phyloP scores from a whole-genome alignment of 2,113 vertebrate genomes.

The Carassius carassius region DNA sequence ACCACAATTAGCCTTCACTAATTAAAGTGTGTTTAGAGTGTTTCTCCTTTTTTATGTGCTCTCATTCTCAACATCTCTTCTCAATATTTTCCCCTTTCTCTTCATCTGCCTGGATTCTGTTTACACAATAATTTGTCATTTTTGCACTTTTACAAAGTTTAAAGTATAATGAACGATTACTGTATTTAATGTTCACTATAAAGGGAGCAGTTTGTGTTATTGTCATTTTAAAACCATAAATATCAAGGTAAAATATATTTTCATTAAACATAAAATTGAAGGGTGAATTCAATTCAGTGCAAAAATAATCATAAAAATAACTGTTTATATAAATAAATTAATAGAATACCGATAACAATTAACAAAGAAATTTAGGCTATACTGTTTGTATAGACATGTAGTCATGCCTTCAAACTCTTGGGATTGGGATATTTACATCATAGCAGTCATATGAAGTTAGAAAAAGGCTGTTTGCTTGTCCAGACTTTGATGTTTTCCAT shows the following conservation, averaged over 20 bases:
- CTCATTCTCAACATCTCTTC: not conserved
- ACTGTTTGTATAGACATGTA: not conserved
- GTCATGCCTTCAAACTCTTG: not conserved
- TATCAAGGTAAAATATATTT: too few species aligned
- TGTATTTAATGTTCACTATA: not conserved
- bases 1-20: not conserved
- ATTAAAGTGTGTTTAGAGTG: not conserved
- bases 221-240: not conserved
- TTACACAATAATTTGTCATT: not conserved
- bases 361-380: not conserved
- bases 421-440: not conserved
- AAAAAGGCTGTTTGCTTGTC: not conserved
- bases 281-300: not conserved
- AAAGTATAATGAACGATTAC: not conserved
- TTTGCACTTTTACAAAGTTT: not conserved
- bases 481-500: not conserved
- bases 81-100: not conserved
- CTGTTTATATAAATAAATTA: too few species aligned
- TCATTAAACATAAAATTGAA: too few species aligned
- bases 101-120: not conserved
- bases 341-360: too few species aligned
- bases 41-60: not conserved
- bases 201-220: not conserved
- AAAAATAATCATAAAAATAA: not conserved
- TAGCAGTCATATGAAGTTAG: not conserved